Percentiles rank a stretch among this genome's conserved stretches.
Evolutionary conservation across 2,113 vertebrate genomes (phyloP).

Genomic region (Boleophthalmus pectinirostris): DNA sequence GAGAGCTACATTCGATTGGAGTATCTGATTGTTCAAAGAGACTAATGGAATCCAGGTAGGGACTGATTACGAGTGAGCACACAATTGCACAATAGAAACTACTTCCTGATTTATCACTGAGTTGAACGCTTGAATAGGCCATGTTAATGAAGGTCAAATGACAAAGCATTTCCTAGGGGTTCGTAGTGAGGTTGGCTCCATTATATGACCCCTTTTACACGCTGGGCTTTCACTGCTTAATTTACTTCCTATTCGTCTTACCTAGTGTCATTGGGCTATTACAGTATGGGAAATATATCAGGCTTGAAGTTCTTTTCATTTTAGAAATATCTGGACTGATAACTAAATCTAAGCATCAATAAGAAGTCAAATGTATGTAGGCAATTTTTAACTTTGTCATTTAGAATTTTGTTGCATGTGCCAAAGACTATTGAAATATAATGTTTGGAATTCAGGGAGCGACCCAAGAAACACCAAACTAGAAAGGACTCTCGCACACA

Average conservation of each 20-base stretch:
- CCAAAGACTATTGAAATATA: no score
- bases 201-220: conserved; percentile 42
- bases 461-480: no score
- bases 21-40: conserved; percentile 42
- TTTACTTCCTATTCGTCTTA: conserved; percentile 34
- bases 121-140: conserved; percentile 58
- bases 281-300: conserved; percentile 23
- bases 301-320: neutral
- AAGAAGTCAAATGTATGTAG: neutral
- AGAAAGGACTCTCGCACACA: no score
- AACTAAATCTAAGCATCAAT: neutral
- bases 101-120: conserved; percentile 64
- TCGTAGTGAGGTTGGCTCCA: conserved; percentile 54
- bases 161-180: conserved; percentile 51
- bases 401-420: no score
- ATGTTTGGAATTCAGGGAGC: no score
- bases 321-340: neutral
- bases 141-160: conserved; percentile 74
- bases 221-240: conserved; percentile 18
- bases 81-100: conserved; percentile 57
- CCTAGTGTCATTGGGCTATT: conserved; percentile 35
- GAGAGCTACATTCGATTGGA: conserved; percentile 30
- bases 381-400: no score
- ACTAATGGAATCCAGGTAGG: conserved; percentile 63
- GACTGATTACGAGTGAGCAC: conserved; percentile 27